These are phyloP conservation scores for Willowsia nigromaculata DNA, from an alignment of 2,888 invertebrate species.

Conservation along the genomic window DNA sequence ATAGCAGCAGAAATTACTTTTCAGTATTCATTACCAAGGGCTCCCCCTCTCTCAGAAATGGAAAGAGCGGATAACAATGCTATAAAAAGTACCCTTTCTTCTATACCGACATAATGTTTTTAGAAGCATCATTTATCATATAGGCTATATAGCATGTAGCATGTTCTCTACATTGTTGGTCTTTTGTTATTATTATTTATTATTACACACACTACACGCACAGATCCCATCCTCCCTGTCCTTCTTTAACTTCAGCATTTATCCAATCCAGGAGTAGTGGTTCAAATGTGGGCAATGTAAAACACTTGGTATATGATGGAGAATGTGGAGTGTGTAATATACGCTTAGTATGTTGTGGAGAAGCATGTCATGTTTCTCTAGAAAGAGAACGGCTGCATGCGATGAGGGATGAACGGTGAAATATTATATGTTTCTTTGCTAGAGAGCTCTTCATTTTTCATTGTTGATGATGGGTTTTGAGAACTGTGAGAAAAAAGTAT, in stretches of 20 bases:
- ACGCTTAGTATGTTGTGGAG: background rate
- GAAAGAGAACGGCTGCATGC: background rate
- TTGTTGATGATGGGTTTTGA: background rate
- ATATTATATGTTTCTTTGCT: background rate
- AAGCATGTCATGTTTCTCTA: background rate
- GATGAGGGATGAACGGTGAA: background rate
- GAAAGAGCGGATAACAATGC: background rate
- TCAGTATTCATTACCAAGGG: conserved; percentile 63
- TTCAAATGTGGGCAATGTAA: conserved; percentile 11
- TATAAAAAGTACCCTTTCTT: conserved; percentile 29
- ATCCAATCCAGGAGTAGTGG: background rate
- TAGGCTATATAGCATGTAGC: background rate
- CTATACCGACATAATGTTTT: background rate
- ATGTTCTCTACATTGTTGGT: background rate
- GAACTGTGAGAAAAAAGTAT: background rate
- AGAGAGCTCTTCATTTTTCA: background rate
- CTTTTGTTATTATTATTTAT: conserved; percentile 8
- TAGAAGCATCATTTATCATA: too few relatives aligned
- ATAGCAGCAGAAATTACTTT: conserved; percentile 50
- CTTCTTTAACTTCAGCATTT: background rate
- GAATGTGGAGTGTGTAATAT: background rate
- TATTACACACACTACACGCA: conserved; percentile 11
- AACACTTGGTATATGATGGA: conserved; percentile 7
- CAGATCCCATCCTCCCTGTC: background rate
- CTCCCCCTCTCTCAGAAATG: conserved; percentile 8